Evolutionary conservation across 35 echinoderm and acorn worm genomes (phyloP).

Genomic region (Lytechinus variegatus): DNA sequence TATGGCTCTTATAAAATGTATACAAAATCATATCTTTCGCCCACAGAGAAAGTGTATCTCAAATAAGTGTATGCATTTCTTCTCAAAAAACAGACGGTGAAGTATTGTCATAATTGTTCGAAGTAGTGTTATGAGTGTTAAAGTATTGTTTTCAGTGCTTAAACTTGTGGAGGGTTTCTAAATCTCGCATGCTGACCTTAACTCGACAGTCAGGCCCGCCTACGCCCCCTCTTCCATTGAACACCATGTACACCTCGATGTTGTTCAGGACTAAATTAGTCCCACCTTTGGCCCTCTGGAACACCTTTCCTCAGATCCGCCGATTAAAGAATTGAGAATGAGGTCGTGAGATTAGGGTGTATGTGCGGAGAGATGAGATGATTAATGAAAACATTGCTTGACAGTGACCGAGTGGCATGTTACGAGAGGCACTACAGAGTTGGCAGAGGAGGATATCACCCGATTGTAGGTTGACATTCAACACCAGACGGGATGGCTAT

Average conservation of each 20-base stretch:
- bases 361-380: neutral
- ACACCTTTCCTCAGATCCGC: neutral
- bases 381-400: neutral
- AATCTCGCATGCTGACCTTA: neutral
- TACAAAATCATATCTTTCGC: neutral
- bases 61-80: neutral
- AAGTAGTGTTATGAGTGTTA: neutral
- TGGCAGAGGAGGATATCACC: neutral
- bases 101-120: neutral
- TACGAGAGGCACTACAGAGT: neutral
- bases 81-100: neutral
- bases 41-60: neutral
- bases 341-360: conserved; percentile 9
- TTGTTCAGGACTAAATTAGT: neutral
- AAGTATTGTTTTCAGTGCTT: neutral
- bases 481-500: neutral
- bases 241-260: neutral
- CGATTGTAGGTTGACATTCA: neutral
- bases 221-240: neutral
- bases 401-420: neutral
- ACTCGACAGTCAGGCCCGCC: neutral
- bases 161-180: neutral
- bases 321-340: conserved; percentile 12
- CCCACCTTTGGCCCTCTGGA: neutral
- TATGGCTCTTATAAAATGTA: neutral